Conservation (phyloP, 2,113 vertebrate species). For the Procavia capensis region DNA sequence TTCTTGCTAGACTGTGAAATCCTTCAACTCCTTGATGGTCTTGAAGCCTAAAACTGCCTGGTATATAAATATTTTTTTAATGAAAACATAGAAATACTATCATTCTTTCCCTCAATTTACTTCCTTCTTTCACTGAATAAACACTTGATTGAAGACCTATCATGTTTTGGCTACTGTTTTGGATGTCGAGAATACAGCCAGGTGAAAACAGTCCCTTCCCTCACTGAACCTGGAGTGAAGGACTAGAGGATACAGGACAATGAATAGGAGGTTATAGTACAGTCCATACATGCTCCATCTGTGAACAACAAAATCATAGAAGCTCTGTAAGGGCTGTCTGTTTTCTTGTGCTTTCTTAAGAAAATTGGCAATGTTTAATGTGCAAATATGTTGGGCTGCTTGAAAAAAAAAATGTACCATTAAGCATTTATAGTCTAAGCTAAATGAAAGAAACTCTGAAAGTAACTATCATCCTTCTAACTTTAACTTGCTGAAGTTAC, state of each 20-base stretch:
- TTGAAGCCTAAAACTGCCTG: not conserved
- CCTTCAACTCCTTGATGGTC: conserved; percentile 1
- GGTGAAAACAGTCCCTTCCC: not conserved
- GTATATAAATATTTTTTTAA: not conserved
- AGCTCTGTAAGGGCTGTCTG: not conserved
- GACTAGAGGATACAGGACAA: not conserved
- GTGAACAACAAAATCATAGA: not conserved
- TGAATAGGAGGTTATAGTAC: not conserved
- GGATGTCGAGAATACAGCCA: not conserved
- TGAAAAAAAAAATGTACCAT: conserved; percentile 28
- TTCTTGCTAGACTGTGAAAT: not conserved
- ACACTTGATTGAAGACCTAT: not conserved
- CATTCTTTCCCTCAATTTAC: not conserved
- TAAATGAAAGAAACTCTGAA: not conserved
- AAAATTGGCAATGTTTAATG: conserved; percentile 29
- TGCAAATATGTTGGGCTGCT: conserved; percentile 37
- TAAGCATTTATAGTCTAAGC: not conserved
- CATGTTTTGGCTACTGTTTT: not conserved
- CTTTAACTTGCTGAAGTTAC: not conserved
- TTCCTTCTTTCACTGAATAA: not conserved
- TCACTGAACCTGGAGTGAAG: not conserved
- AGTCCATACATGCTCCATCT: not conserved
- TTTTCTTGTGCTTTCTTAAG: conserved; percentile 40
- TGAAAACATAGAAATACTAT: not conserved
- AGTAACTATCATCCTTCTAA: not conserved